These are phyloP conservation scores for Sinelater perroti DNA, from an alignment of 2,888 invertebrate genomes.

Conservation along the genomic window DNA sequence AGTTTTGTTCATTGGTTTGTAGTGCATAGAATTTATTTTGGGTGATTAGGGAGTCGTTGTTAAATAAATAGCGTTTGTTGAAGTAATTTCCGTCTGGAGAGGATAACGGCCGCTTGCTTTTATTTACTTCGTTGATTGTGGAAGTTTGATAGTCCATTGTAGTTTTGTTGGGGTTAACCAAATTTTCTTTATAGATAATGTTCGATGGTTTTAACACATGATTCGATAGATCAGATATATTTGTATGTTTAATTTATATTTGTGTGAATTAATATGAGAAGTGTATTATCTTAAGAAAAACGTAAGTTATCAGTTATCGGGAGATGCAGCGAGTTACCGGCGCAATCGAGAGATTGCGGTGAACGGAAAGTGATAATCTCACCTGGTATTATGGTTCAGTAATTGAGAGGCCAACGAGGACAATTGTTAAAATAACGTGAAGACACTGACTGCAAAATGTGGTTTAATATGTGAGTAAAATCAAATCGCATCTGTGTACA, in stretches of 20 bases:
- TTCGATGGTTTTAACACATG: slow-evolving; percentile 4
- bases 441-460: no score
- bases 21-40: slow-evolving; percentile 1
- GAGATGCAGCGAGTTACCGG: no score
- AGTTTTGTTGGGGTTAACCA: neutral
- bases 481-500: no score
- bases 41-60: slow-evolving; percentile 1
- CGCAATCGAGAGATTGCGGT: no score
- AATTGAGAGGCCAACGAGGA: no score
- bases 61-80: neutral
- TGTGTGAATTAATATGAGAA: neutral
- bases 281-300: neutral
- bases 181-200: neutral
- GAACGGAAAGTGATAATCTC: no score
- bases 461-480: no score
- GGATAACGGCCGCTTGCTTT: neutral
- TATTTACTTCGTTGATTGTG: neutral
- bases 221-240: neutral
- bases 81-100: neutral
- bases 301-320: neutral
- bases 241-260: no score
- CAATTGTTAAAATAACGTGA: no score
- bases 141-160: neutral
- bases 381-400: no score
- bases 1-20: neutral